A percentile compares a stretch with the other conserved stretches of the same genome.
phyloP scores from a whole-genome alignment of 2,113 vertebrate species.

The Oryzias curvinotus region DNA sequence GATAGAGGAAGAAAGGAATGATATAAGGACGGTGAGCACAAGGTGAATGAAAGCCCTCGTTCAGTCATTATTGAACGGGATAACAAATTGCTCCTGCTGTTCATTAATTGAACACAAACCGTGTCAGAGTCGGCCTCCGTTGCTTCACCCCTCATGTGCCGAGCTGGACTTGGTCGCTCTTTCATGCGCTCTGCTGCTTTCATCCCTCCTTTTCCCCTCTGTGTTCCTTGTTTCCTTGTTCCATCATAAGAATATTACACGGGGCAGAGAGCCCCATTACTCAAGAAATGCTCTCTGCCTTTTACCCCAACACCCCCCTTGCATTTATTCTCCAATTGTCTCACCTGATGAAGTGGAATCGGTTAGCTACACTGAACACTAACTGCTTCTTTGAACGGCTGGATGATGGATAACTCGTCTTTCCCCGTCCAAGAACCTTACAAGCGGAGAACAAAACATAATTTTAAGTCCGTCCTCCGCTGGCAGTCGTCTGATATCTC shows the following conservation, averaged over 20 bases:
- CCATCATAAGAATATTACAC: conserved; percentile 62
- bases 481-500: conserved; percentile 1
- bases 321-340: conserved; percentile 22
- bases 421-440: conserved; percentile 12
- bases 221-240: conserved; percentile 34
- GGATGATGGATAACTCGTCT: conserved; percentile 15
- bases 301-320: background rate
- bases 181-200: conserved; percentile 10
- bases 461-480: conserved; percentile 1
- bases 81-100: conserved; percentile 64
- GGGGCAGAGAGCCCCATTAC: conserved; percentile 52
- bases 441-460: conserved; percentile 18
- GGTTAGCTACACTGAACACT: conserved; percentile 37
- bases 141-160: conserved; percentile 15
- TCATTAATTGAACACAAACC: conserved; percentile 70
- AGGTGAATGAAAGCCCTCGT: conserved; percentile 46
- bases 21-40: conserved; percentile 40
- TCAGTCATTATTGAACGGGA: conserved; percentile 66
- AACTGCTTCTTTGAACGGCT: conserved; percentile 29
- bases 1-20: conserved; percentile 27
- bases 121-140: conserved; percentile 21
- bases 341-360: conserved; percentile 34
- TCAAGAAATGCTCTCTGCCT: conserved; percentile 31
- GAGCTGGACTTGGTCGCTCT: conserved; percentile 35
- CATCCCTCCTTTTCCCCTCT: background rate